Conservation (phyloP, 2,113 vertebrate species). For the Aptenodytes patagonicus region DNA sequence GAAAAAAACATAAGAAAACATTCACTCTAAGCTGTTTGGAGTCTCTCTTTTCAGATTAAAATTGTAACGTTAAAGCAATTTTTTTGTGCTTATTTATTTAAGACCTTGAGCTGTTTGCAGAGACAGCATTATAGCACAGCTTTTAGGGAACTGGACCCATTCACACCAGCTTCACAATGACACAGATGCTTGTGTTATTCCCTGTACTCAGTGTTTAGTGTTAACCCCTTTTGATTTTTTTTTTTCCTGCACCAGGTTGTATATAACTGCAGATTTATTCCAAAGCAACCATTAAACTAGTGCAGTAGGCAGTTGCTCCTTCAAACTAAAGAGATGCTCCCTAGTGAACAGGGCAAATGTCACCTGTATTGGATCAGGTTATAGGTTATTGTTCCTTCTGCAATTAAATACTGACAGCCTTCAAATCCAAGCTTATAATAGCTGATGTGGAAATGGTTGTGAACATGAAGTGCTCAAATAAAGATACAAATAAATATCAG, state of each 20-base stretch:
- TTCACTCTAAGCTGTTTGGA: background rate
- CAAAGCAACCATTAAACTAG: constrained; percentile 46
- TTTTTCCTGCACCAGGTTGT: background rate
- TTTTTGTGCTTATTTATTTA: background rate
- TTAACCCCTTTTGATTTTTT: background rate
- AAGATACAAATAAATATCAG: constrained; percentile 39
- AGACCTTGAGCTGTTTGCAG: background rate
- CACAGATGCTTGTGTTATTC: background rate
- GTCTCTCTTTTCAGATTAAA: background rate
- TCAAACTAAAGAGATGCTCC: constrained; percentile 48
- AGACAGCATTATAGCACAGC: background rate
- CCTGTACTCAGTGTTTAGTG: background rate
- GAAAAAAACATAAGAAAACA: background rate
- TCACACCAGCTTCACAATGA: background rate
- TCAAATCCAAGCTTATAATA: constrained; percentile 26
- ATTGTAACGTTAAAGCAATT: background rate
- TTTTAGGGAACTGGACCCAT: background rate
- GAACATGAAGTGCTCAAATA: background rate
- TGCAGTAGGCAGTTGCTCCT: constrained; percentile 22
- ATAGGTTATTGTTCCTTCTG: constrained; percentile 60
- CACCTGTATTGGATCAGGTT: constrained; percentile 40
- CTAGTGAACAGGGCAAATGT: constrained; percentile 64
- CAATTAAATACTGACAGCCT: constrained; percentile 53
- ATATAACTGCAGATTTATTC: background rate
- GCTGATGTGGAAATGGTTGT: background rate